Base-by-base conservation (phyloP, 64 coral and sea anemone genomes). In the Actinia equina region DNA sequence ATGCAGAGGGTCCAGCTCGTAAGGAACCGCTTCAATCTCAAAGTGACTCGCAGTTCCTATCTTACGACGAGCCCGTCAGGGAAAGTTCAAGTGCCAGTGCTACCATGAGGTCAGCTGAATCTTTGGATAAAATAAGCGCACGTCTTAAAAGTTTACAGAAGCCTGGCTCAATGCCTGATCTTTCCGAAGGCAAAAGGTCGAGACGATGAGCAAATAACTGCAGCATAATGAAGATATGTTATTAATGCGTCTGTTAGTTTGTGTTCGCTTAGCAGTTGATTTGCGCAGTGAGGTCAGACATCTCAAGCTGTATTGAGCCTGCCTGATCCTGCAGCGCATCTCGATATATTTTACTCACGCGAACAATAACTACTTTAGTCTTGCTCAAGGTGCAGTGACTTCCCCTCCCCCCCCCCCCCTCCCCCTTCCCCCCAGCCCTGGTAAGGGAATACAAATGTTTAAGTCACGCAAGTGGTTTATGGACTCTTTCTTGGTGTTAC, bases 151-250 rank as follows among this genome's bases (percentile, higher is more conserved):
- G 59, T 62, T 52, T 76, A 63, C 30, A 56, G 44, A 91, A 91
- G 52, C 89, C 89, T 9, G 26, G 41, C 41, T 91, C 89, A 9
- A n/a, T 86, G 57, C 76, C 89, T 79, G 89, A 91, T 71, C 58
- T 86, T 18, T 80, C 84, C 15, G 60, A 82, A 25, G 85, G 57
- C 17, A 91, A 49, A 82, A 64, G 55, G 60, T 27, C 22, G 27
- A 74, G 69, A 74, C 69, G 69, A 74, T 74, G 69, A 74, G 12
- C 69, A 74, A 74, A 41, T 74, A 74, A 74, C 23, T 1, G 1
- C 69, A 74, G 23, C 25, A 11, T 74, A 27, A 74, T 74, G 69
- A 74, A 74, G 69, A 74, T 74, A 74, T 30, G 62, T 41, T 13
- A 13, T 30, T 37, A 74, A 74, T 74, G n/a, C 4, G 69, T 74